phyloP scores from a whole-genome alignment of 1,140 invertebrate genomes.

The Papilio aristodemus region DNA sequence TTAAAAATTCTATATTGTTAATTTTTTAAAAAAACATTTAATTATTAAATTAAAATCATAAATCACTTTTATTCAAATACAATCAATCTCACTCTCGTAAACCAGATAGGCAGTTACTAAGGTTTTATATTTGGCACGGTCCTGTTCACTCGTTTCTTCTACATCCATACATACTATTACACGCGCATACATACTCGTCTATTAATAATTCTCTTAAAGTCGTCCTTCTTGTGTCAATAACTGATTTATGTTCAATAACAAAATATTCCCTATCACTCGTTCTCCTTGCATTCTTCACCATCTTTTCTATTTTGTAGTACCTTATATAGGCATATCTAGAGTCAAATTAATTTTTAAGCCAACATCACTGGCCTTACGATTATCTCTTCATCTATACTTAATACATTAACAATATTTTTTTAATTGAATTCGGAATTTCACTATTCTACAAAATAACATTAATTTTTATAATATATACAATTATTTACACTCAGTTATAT shows the following conservation, averaged over 20 bases:
- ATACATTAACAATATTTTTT: constrained; percentile 17
- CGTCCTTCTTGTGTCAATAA: background rate
- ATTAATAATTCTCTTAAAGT: background rate
- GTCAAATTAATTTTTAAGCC: background rate
- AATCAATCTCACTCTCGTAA: background rate
- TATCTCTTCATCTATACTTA: background rate
- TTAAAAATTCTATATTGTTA: background rate
- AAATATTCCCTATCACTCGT: background rate
- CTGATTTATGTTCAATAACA: background rate
- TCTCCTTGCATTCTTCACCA: background rate
- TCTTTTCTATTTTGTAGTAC: background rate
- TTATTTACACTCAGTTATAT: constrained; percentile 14
- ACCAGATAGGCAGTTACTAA: background rate
- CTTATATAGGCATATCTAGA: constrained; percentile 20
- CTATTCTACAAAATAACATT: background rate
- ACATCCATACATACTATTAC: background rate
- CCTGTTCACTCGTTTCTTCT: background rate
- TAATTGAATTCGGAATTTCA: constrained; percentile 30
- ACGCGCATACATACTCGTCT: background rate
- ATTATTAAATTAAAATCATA: background rate
- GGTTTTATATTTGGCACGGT: background rate
- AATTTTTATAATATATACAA: constrained; percentile 30
- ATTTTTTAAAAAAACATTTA: background rate
- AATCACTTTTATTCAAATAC: background rate
- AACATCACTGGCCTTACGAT: background rate